These are phyloP conservation scores for Rhynchotus rufescens DNA, from an alignment of 2,797 vertebrate species.

Conservation along the genomic window DNA sequence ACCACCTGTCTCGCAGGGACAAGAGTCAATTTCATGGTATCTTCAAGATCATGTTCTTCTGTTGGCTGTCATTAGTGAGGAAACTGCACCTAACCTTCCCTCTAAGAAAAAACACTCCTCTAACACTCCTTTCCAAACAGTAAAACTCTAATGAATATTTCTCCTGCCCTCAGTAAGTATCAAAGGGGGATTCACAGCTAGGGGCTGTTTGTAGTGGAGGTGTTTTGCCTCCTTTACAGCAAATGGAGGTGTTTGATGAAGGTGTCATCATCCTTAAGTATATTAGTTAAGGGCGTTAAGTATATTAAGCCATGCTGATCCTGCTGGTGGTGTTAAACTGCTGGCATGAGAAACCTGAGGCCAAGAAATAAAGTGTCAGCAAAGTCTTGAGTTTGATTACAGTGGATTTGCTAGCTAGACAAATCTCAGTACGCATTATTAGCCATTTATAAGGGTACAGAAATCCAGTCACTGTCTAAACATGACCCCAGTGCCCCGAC, in stretches of 20 bases:
- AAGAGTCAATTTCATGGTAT: background rate
- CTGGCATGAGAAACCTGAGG: background rate
- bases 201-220: background rate
- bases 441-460: background rate
- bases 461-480: background rate
- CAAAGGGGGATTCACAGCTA: background rate
- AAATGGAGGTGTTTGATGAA: fast-evolving
- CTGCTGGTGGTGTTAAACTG: background rate
- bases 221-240: background rate
- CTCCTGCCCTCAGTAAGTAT: background rate
- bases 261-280: background rate
- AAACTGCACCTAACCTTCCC: background rate
- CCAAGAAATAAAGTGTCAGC: background rate
- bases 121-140: background rate
- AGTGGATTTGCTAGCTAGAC: background rate
- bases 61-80: background rate
- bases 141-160: too few species aligned
- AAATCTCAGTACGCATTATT: background rate
- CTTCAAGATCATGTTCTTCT: background rate
- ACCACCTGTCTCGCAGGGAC: fast-evolving
- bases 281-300: background rate
- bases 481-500: background rate
- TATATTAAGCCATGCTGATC: background rate
- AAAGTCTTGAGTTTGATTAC: background rate
- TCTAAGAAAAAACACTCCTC: background rate